A percentile compares a stretch with the other conserved stretches of the same genome.
These are phyloP conservation scores for Hypanus sabinus DNA, from an alignment of 2,113 vertebrate genomes.

Conservation along the genomic window DNA sequence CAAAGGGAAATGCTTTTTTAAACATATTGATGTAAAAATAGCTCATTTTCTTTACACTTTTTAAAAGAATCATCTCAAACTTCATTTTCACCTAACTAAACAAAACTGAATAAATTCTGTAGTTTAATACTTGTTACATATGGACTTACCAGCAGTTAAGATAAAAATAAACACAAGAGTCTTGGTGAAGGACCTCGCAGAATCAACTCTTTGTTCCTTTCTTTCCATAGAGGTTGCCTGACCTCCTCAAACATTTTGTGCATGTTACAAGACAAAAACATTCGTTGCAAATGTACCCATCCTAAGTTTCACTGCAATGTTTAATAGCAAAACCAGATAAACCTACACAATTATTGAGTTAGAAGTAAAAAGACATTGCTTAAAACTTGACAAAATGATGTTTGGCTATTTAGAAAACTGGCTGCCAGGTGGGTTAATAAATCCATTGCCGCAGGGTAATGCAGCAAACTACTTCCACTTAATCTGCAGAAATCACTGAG, in stretches of 20 bases:
- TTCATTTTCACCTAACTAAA: background rate
- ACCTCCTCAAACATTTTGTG: too few relatives aligned
- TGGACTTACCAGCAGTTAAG: background rate
- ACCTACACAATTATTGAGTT: background rate
- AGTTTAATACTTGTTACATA: background rate
- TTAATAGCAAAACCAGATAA: background rate
- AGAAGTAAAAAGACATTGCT: background rate
- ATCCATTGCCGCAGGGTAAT: background rate
- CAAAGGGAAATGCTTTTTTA: background rate
- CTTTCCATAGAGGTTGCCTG: too few relatives aligned
- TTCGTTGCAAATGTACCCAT: background rate
- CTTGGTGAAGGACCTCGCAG: too few relatives aligned
- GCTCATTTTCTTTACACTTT: background rate
- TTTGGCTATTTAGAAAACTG: background rate
- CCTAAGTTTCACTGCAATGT: background rate
- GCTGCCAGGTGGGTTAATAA: background rate
- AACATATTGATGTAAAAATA: background rate
- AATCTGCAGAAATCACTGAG: background rate
- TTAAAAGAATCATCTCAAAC: background rate
- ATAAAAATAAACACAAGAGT: background rate
- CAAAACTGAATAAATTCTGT: background rate
- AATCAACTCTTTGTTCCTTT: too few relatives aligned
- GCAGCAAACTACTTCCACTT: background rate
- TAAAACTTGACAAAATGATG: background rate
- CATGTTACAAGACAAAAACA: background rate